Conservation (phyloP, 2,888 invertebrate species). For the Drosophila nr. fundita region DNA sequence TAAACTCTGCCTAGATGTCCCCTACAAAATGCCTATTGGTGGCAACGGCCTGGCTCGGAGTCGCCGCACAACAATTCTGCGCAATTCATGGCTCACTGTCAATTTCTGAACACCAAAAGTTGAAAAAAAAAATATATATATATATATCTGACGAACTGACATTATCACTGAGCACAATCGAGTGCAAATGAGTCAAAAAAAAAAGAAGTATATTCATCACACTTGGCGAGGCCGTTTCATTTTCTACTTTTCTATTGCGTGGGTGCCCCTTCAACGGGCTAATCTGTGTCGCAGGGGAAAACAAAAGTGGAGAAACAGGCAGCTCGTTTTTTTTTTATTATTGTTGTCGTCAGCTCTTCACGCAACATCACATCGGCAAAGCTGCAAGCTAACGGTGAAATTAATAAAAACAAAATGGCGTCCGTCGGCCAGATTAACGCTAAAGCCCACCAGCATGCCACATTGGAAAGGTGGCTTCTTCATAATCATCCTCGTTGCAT, state of each 20-base stretch:
- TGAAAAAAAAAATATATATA: background rate
- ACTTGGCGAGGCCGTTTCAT: background rate
- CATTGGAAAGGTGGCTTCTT: constrained; percentile 11
- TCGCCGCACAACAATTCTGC: constrained; percentile 25
- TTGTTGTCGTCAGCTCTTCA: constrained; percentile 21
- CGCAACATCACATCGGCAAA: constrained; percentile 3
- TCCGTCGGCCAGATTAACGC: constrained; percentile 40
- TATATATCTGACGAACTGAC: constrained; percentile 44
- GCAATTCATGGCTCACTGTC: constrained; percentile 51
- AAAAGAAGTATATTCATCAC: constrained; percentile 11
- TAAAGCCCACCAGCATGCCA: constrained; percentile 38
- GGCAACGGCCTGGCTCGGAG: constrained; percentile 29
- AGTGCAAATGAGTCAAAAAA: constrained; percentile 56
- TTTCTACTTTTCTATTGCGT: constrained; percentile 1
- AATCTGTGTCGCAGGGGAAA: background rate
- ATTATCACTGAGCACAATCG: constrained; percentile 51
- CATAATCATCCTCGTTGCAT: background rate
- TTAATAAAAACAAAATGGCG: constrained; percentile 54
- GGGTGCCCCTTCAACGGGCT: background rate
- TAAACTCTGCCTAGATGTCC: constrained; percentile 21
- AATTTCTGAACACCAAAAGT: constrained; percentile 19
- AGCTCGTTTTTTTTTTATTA: constrained; percentile 13
- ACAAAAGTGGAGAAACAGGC: background rate
- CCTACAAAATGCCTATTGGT: constrained; percentile 55
- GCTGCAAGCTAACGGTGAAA: constrained; percentile 23